Base-by-base conservation (phyloP, 1,140 invertebrate species). In the Hestina assimilis region DNA sequence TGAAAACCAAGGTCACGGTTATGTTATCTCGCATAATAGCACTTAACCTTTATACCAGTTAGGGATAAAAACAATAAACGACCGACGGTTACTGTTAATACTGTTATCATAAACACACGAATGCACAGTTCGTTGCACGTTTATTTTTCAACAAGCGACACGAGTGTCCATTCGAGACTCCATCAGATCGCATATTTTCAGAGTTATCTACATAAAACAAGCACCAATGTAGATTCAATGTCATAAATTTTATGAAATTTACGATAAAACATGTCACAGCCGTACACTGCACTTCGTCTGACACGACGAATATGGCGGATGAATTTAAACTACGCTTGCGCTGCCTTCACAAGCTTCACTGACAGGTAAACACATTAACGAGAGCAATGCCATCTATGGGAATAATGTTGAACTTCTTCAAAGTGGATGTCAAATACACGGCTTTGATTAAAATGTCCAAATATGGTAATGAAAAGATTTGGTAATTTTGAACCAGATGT, bases 81-180 rank as follows among this genome's bases (percentile, higher is more conserved):
- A 80, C 51, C 73, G 75, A 78, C 75, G 74, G 81, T 83, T 86
- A 87, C 69, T 75, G 76, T 81, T 83, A 83, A 83, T 75, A 59
- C 75, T 85, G 84, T 83, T 86, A 87, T 86, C 80, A 87, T 85
- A 87, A 87, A 87, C 81, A 84, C 82, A 85, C 75, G 70, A 84
- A 84, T 87, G 72, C 79, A 87, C 79, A 72, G 84, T 87, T 79
- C 81, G 79, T 76, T 87, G 77, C 81, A 84, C 84, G 79, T 78
- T 84, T 83, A 77, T 80, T 78, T 72, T 63, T 75, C 54, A 77
- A 82, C 72, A 80, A 80, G 75, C 66, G 74, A 78, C 72, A 73
- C 69, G 78, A 78, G 62, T 80, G 68, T 76, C 63, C 69, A 71
- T 73, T 77, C 63, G 62, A 61, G 56, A 75, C 67, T 69, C 56